phyloP scores from a whole-genome alignment of 1,140 invertebrate species.

The Uloborus diversus region DNA sequence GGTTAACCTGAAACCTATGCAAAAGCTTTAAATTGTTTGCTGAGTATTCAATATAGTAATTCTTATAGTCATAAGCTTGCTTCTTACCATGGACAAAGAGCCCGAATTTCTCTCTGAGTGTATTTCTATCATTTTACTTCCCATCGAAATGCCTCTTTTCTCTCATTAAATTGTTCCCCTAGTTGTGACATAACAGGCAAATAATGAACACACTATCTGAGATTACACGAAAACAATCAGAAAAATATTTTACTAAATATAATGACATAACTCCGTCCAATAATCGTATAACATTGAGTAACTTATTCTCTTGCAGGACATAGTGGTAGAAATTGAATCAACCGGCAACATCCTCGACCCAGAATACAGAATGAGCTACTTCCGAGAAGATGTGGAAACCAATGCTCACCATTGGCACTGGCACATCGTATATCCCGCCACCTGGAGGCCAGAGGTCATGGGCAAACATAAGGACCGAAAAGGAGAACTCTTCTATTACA shows the following conservation, averaged over 20 bases:
- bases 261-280: not conserved
- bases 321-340: slow-evolving; percentile 18
- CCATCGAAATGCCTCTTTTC: too few species aligned
- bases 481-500: slow-evolving; percentile 63
- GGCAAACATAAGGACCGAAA: slow-evolving; percentile 67
- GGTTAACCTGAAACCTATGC: too few species aligned
- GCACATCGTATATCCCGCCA: slow-evolving; percentile 68
- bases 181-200: too few species aligned
- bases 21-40: too few species aligned
- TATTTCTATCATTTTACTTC: too few species aligned
- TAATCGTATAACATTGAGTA: not conserved
- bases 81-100: too few species aligned
- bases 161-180: too few species aligned
- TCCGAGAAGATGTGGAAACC: slow-evolving; percentile 75
- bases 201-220: too few species aligned
- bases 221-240: too few species aligned
- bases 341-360: slow-evolving; percentile 57
- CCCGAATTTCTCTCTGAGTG: too few species aligned
- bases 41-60: too few species aligned
- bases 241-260: not conserved
- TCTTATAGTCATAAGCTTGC: too few species aligned
- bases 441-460: slow-evolving; percentile 63
- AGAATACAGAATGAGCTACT: slow-evolving; percentile 72
- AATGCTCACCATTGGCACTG: slow-evolving; percentile 74
- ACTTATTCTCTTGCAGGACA: not conserved